These are phyloP conservation scores for Pristis pectinata DNA, from an alignment of 2,797 vertebrate genomes.

Conservation along the genomic window DNA sequence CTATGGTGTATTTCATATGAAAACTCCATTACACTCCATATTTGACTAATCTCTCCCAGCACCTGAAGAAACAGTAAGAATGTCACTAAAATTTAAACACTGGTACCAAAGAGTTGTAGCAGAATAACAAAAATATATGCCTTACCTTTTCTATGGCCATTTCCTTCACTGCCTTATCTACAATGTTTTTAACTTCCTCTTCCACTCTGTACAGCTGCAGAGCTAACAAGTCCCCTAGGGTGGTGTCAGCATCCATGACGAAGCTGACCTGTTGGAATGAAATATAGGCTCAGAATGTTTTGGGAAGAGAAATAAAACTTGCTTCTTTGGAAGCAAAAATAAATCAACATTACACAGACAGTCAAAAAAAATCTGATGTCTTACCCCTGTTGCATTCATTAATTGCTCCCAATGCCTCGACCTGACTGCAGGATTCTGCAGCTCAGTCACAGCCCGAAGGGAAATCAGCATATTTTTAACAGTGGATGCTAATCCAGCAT, in stretches of 20 bases:
- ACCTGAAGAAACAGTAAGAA: conserved; percentile 48
- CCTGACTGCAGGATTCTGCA: conserved; percentile 59
- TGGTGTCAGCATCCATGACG: conserved; percentile 65
- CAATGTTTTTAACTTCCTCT: conserved; percentile 68
- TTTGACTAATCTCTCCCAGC: conserved; percentile 62
- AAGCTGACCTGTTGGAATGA: conserved; percentile 56
- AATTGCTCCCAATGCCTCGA: conserved; percentile 67
- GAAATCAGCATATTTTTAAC: conserved; percentile 65
- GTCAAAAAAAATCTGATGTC: background rate
- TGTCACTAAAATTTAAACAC: background rate
- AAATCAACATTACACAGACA: background rate
- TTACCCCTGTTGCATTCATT: conserved; percentile 59
- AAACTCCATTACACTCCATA: conserved; percentile 60
- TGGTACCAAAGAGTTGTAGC: background rate
- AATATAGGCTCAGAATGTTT: conserved; percentile 39
- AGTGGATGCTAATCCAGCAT: conserved; percentile 55
- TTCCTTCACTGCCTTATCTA: conserved; percentile 71
- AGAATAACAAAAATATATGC: background rate
- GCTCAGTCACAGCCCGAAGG: conserved; percentile 66
- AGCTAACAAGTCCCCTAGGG: conserved; percentile 63
- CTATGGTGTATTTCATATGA: conserved; percentile 59
- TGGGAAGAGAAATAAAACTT: background rate
- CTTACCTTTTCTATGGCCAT: conserved; percentile 55
- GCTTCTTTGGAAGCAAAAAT: background rate
- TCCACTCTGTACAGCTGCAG: conserved; percentile 66